Conservation (phyloP, 23 tunicate species). For the Phallusia fumigata region DNA sequence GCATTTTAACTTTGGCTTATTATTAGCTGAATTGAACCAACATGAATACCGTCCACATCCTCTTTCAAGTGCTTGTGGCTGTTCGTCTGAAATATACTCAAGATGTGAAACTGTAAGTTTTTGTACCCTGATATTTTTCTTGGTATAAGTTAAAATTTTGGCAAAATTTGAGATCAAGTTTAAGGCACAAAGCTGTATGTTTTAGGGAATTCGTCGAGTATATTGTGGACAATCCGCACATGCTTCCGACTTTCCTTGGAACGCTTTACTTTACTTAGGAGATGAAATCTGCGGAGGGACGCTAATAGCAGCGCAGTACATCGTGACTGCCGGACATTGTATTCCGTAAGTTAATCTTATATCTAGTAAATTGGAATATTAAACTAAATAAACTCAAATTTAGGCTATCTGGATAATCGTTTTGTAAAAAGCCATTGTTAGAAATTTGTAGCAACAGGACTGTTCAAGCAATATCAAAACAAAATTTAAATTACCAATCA, state of each 20-base stretch:
- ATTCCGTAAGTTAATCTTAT: conserved; percentile 45
- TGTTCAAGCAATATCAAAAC: too few species aligned
- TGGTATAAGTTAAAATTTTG: too few species aligned
- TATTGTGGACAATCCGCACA: conserved; percentile 42
- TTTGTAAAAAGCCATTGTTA: too few species aligned
- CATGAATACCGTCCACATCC: not conserved
- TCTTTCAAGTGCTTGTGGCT: not conserved
- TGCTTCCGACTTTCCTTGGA: conserved; percentile 75
- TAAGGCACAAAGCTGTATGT: not conserved
- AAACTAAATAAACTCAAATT: too few species aligned
- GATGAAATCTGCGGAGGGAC: conserved; percentile 76
- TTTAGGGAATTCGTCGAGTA: conserved; percentile 20
- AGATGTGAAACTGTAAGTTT: conserved; percentile 4
- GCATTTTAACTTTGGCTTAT: too few species aligned
- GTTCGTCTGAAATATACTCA: not conserved
- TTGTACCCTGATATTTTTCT: not conserved
- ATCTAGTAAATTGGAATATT: too few species aligned
- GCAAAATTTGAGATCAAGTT: too few species aligned
- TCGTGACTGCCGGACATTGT: conserved; percentile 91
- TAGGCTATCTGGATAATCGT: too few species aligned
- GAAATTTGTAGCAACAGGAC: too few species aligned
- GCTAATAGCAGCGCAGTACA: conserved; percentile 37
- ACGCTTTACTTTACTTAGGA: conserved; percentile 54
- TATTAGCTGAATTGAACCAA: not conserved
- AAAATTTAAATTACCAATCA: too few species aligned